Percentiles rank a stretch among this genome's conserved stretches.
phyloP scores from a whole-genome alignment of 2,113 vertebrate species.

The Eidolon helvum region DNA sequence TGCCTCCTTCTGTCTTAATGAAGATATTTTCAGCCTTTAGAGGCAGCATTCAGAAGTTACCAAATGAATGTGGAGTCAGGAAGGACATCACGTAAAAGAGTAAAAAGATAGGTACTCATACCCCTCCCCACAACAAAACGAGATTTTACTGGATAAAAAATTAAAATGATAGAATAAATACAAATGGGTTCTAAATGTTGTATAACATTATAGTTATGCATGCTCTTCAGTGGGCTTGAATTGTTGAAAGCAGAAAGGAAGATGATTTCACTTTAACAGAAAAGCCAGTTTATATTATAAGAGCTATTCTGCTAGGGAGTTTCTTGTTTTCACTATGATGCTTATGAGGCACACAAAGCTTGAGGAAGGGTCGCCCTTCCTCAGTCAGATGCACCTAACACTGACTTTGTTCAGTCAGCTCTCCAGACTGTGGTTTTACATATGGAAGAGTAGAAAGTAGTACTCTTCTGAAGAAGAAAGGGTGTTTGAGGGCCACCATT shows the following conservation, averaged over 20 bases:
- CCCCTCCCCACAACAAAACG: not conserved
- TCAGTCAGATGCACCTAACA: not conserved
- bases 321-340: not conserved
- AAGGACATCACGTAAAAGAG: not conserved
- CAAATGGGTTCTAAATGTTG: not conserved
- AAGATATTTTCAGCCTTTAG: not conserved
- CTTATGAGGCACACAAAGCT: not conserved
- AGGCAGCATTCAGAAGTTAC: not conserved
- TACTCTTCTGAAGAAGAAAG: not conserved
- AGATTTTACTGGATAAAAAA: not conserved
- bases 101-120: not conserved
- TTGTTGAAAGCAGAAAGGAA: not conserved
- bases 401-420: not conserved
- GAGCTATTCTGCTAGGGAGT: not conserved
- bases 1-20: not conserved
- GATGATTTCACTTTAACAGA: not conserved
- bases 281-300: not conserved
- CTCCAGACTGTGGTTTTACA: not conserved
- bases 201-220: not conserved
- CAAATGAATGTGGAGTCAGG: not conserved
- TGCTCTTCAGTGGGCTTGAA: not conserved
- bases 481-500: not conserved
- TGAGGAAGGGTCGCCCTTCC: not conserved
- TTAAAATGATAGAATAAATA: not conserved
- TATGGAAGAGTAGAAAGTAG: not conserved